phyloP scores from a whole-genome alignment of 2,113 vertebrate genomes.

The Antidorcas marsupialis region DNA sequence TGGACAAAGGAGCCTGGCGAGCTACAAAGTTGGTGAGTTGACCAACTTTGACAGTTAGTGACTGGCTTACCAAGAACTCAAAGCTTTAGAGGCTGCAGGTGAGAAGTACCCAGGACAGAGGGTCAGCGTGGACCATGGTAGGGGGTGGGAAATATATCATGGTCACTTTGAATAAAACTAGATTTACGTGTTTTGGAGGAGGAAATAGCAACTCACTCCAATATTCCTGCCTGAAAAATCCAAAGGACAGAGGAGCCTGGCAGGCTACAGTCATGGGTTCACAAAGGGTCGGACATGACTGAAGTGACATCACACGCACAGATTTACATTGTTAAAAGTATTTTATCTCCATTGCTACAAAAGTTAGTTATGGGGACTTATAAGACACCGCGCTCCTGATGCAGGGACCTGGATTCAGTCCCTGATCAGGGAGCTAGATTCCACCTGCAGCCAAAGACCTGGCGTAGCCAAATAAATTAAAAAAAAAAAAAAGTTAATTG shows the following conservation, averaged over 20 bases:
- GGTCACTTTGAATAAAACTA: not conserved
- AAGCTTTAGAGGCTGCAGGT: not conserved
- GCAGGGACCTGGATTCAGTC: not conserved
- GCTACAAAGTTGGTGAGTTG: not conserved
- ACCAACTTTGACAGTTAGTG: not conserved
- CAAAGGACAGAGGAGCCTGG: not conserved
- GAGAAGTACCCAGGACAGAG: not conserved
- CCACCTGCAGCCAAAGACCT: not conserved
- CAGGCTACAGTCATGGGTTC: not conserved
- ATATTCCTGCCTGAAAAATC: not conserved
- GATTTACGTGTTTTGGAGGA: not conserved
- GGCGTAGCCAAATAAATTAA: not conserved
- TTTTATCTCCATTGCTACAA: not conserved
- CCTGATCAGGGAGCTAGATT: not conserved
- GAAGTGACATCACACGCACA: not conserved
- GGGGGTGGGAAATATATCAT: not conserved
- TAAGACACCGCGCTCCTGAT: rapidly evolving
- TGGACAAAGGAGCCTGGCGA: not conserved
- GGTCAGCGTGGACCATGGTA: not conserved
- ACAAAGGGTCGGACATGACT: not conserved
- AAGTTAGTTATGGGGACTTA: not conserved
- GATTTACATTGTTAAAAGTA: not conserved
- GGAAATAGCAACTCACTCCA: not conserved
- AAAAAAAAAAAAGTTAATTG: not conserved
- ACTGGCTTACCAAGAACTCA: not conserved